Evolutionary conservation across 2,888 invertebrate genomes (phyloP), one percentile per base, ranked within the genome.

Genomic region (Crematogaster levior): DNA sequence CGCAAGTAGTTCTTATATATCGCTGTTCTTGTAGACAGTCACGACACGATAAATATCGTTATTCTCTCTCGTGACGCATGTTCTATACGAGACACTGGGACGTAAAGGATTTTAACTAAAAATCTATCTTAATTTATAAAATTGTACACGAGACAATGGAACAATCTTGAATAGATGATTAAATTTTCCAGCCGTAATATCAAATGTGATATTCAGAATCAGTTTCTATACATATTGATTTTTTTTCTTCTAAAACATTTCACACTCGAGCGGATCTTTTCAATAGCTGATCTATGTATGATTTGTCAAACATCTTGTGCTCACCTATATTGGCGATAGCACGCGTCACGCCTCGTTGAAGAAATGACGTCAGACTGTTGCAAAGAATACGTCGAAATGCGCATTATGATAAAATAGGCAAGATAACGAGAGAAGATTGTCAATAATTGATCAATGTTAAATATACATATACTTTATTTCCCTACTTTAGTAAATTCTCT

Each of bases 321-420:
- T 87, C 88, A 89, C 88, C 87, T 86, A 91, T 86, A 83, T 80
- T 61, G 70, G 10, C 53, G 81, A 84, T 70, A 75, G 82, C 85
- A 86, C 84, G 86, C 86, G 90, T 90, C 91, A 88, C 89, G 88
- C 82, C 68, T 85, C 83, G 37, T 75, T 72, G 82, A 88, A 91
- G 91, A 91, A 87, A 77, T 91, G 90, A 91, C 89, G 86, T 87
- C 90, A 90, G 58, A 2, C 70, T 85, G 61, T 86, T 84, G 82
- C 80, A 81, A 83, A 53, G 80, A 80, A 83, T 73, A 63, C 12
- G 18, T 40, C 15, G 37, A 48, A 61, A 77, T 60, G 63, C 27
- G 3, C 24, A 15, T 63, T 70, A 48, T 30, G 61, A 77, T 46
- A 18, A 27, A 85, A 74, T 84, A 53, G 63, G 21, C n/a, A 21